phyloP scores from a whole-genome alignment of 1,140 invertebrate genomes.

The Phthorimaea operculella region DNA sequence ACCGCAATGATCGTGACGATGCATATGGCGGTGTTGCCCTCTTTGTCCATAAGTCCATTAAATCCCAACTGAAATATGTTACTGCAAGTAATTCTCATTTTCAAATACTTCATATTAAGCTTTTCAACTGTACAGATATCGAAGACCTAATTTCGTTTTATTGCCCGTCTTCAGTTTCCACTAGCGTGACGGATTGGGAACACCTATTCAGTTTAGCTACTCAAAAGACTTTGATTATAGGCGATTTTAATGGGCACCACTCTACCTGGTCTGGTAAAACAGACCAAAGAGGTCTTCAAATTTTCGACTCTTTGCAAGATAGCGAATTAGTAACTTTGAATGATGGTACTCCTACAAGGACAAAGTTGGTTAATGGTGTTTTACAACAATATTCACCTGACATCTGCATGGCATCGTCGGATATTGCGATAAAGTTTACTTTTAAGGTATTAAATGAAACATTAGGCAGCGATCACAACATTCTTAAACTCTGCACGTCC shows the following conservation, averaged over 20 bases:
- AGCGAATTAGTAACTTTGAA: background rate
- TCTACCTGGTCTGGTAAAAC: background rate
- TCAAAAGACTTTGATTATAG: background rate
- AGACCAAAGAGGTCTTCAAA: background rate
- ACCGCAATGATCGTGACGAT: background rate
- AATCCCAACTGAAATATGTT: background rate
- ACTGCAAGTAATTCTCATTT: background rate
- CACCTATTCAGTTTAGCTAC: background rate
- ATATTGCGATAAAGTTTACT: background rate
- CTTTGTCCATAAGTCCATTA: slow-evolving; percentile 4
- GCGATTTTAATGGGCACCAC: background rate
- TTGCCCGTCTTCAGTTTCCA: slow-evolving; percentile 2
- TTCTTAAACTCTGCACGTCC: background rate
- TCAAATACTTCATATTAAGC: background rate
- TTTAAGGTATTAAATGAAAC: background rate
- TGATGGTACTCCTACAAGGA: background rate
- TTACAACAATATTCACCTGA: background rate
- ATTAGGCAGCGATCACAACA: background rate
- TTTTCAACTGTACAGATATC: background rate
- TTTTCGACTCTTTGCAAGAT: background rate
- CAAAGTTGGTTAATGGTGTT: background rate
- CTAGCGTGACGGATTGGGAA: background rate
- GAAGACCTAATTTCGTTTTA: slow-evolving; percentile 3
- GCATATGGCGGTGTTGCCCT: slow-evolving; percentile 5
- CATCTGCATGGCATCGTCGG: background rate